phyloP scores from a whole-genome alignment of 2,888 invertebrate genomes.

The Suillia variegata region DNA sequence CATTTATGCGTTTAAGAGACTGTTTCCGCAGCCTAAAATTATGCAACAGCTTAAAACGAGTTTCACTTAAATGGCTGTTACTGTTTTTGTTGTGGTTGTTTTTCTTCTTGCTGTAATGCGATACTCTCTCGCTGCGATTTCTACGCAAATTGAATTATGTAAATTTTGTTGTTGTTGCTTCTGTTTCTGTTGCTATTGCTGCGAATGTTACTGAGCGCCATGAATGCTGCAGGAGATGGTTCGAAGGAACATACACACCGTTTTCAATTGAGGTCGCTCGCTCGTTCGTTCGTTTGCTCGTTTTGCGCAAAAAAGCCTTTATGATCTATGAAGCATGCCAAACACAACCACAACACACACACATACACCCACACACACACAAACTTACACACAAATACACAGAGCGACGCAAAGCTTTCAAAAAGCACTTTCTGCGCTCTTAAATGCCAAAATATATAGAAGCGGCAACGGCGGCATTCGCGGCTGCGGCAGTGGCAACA shows the following conservation, averaged over 20 bases:
- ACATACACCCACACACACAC: too few relatives aligned
- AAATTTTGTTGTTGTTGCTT: neutral
- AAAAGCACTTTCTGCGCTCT: neutral
- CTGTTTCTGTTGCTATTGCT: neutral
- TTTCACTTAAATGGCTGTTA: neutral
- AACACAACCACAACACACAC: neutral
- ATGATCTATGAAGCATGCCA: neutral
- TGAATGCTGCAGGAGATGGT: too few relatives aligned
- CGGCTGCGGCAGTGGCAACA: neutral
- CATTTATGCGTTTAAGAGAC: too few relatives aligned
- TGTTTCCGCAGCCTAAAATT: neutral
- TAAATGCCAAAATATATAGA: neutral
- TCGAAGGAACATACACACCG: too few relatives aligned
- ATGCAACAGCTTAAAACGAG: neutral
- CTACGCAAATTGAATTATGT: constrained; percentile 1
- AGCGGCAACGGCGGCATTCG: neutral
- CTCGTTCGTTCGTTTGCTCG: too few relatives aligned
- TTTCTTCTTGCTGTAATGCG: neutral
- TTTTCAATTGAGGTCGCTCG: too few relatives aligned
- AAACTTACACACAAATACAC: too few relatives aligned
- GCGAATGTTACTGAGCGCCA: neutral
- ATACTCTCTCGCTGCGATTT: neutral
- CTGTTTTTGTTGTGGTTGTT: neutral
- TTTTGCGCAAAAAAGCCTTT: too few relatives aligned
- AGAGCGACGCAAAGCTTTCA: neutral